Conservation (phyloP, 2,888 invertebrate genomes). For the Dorcus hopei region DNA sequence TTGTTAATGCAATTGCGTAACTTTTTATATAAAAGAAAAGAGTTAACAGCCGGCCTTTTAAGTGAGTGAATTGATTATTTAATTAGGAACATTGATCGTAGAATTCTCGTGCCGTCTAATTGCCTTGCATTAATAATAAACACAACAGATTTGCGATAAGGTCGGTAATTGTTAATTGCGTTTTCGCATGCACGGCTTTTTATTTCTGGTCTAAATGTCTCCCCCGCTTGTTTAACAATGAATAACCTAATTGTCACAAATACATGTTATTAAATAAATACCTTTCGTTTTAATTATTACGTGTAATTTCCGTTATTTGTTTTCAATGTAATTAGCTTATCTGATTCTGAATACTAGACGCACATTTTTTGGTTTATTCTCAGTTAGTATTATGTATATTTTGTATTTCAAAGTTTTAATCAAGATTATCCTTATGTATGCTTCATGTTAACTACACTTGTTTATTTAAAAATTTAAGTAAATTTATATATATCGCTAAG, state of each 20-base stretch:
- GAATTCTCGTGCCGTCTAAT: conserved; percentile 48
- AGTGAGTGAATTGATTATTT: conserved; percentile 47
- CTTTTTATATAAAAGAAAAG: not conserved
- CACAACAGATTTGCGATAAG: conserved; percentile 52
- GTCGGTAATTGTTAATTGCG: conserved; percentile 51
- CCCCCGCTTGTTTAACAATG: conserved; percentile 43
- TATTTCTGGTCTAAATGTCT: conserved; percentile 33
- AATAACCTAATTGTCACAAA: conserved; percentile 29
- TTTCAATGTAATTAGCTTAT: not conserved
- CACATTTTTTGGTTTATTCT: not conserved
- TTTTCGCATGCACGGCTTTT: conserved; percentile 48
- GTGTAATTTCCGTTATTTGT: not conserved
- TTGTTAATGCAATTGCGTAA: too few relatives aligned
- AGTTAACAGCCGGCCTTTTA: conserved; percentile 16
- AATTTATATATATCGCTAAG: too few relatives aligned
- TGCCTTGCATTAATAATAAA: conserved; percentile 51
- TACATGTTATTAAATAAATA: conserved; percentile 26
- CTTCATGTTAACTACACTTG: too few relatives aligned
- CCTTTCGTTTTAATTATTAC: conserved; percentile 13
- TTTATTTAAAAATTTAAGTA: not conserved
- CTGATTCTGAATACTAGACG: not conserved
- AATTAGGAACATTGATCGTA: conserved; percentile 48
- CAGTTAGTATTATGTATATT: too few relatives aligned
- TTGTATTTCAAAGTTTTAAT: not conserved
- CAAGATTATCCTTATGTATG: too few relatives aligned